A percentile compares a stretch with the other conserved stretches of the same genome.
These are phyloP conservation scores for Beroe ovata DNA, from an alignment of 37 sponge, comb jelly and placozoan species.

Conservation along the genomic window DNA sequence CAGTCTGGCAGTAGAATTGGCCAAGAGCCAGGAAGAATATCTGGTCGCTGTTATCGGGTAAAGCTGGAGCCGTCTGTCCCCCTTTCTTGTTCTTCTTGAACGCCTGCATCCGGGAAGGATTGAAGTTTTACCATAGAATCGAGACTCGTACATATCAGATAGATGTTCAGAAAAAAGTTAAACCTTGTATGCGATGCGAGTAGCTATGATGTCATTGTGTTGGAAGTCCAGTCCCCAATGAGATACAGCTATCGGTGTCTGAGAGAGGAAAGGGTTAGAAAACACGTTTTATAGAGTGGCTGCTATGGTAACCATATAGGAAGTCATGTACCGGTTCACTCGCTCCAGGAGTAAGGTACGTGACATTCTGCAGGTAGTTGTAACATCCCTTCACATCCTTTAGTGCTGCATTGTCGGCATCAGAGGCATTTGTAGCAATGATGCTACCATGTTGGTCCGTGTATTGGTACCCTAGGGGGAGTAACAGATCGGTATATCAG, in stretches of 20 bases:
- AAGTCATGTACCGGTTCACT: conserved; percentile 2
- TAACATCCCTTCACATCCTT: background rate
- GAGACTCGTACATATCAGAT: too few species aligned
- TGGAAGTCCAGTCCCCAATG: background rate
- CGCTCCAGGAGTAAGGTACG: conserved; percentile 19
- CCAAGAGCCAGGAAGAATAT: conserved; percentile 37
- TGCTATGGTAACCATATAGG: too few species aligned
- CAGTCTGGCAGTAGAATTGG: conserved; percentile 39
- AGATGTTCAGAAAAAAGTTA: too few species aligned
- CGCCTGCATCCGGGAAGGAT: too few species aligned
- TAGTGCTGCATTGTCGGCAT: background rate
- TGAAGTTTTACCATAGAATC: too few species aligned
- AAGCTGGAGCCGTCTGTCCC: conserved; percentile 18
- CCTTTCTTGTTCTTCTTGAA: conserved; percentile 39
- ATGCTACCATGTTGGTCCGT: conserved; percentile 30
- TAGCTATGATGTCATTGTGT: conserved; percentile 41
- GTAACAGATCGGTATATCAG: too few species aligned
- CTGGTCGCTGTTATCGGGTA: background rate
- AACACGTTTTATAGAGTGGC: too few species aligned
- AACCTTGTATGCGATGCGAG: conserved; percentile 40
- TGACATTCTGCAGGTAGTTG: conserved; percentile 11
- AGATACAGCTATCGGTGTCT: background rate
- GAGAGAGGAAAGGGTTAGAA: background rate
- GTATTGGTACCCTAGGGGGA: background rate
- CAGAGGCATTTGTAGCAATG: background rate